phyloP scores from a whole-genome alignment of 2,888 invertebrate species.

The Sinohyriopsis cumingii region DNA sequence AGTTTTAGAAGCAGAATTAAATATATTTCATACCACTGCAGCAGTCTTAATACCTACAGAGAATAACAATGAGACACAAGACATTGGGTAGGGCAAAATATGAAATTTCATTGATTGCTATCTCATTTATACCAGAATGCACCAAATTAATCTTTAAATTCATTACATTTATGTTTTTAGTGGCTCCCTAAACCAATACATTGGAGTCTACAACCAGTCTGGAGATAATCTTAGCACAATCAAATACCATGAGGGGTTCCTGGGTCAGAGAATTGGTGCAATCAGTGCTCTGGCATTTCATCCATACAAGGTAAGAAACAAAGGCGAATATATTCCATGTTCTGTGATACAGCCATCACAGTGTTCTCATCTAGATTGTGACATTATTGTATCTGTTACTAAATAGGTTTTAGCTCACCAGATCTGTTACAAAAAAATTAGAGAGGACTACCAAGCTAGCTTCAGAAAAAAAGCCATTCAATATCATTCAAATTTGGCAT shows the following conservation, averaged over 20 bases:
- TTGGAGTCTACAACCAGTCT: constrained; percentile 76
- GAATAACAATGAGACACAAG: too few species aligned
- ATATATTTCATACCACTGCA: too few species aligned
- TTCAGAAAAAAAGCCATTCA: too few species aligned
- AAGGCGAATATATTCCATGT: not conserved
- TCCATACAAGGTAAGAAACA: constrained; percentile 79
- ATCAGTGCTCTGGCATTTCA: constrained; percentile 93
- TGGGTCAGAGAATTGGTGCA: constrained; percentile 87
- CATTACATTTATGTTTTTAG: constrained; percentile 42
- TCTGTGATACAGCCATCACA: not conserved
- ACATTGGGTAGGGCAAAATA: too few species aligned
- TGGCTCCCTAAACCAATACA: constrained; percentile 77
- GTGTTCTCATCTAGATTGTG: not conserved
- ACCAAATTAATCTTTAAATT: not conserved
- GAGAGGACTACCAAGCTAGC: too few species aligned
- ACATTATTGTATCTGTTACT: not conserved
- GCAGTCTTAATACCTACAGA: too few species aligned
- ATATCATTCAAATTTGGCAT: too few species aligned
- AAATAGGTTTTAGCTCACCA: not conserved
- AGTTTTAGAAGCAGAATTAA: too few species aligned
- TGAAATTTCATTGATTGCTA: not conserved
- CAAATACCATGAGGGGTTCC: constrained; percentile 93
- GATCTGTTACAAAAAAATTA: not conserved
- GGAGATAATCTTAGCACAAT: constrained; percentile 85
- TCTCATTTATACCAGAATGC: not conserved